Conservation (phyloP, 1,140 invertebrate genomes). For the Belonocnema kinseyi region DNA sequence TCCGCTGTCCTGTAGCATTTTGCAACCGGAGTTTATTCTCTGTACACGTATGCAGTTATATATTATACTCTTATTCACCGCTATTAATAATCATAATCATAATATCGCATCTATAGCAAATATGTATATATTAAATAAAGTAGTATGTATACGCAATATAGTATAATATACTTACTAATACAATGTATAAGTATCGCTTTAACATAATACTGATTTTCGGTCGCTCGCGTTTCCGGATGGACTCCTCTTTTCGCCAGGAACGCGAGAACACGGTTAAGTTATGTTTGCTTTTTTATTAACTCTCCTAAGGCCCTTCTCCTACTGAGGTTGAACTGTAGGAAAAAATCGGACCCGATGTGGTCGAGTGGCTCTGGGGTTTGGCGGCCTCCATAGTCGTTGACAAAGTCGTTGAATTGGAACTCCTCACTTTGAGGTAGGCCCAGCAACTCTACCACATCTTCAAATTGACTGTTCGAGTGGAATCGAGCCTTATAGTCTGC, state of each 20-base stretch:
- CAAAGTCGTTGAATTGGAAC: conserved; percentile 5
- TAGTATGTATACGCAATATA: conserved; percentile 63
- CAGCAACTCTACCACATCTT: conserved; percentile 21
- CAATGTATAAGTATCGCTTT: conserved; percentile 67
- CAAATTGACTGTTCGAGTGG: conserved; percentile 1
- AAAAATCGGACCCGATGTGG: conserved; percentile 29
- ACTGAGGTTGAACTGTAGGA: neutral
- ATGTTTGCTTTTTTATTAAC: conserved; percentile 33
- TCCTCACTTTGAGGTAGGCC: neutral
- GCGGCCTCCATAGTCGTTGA: conserved; percentile 22
- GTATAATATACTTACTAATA: conserved; percentile 68
- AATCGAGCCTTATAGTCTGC: neutral
- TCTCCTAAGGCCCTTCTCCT: neutral
- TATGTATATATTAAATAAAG: conserved; percentile 66
- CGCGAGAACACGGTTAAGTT: conserved; percentile 38
- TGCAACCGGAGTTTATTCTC: conserved; percentile 14
- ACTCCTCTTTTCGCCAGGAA: neutral
- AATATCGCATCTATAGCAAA: conserved; percentile 48
- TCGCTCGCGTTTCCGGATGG: neutral
- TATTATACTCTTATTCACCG: conserved; percentile 44
- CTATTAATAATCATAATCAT: conserved; percentile 42
- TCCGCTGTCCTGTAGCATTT: neutral
- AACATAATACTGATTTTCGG: conserved; percentile 72
- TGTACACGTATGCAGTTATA: conserved; percentile 40
- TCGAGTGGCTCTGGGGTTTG: conserved; percentile 25